Evolutionary conservation across 1,140 invertebrate species (phyloP).

Genomic region (Drosophila tsacasi): DNA sequence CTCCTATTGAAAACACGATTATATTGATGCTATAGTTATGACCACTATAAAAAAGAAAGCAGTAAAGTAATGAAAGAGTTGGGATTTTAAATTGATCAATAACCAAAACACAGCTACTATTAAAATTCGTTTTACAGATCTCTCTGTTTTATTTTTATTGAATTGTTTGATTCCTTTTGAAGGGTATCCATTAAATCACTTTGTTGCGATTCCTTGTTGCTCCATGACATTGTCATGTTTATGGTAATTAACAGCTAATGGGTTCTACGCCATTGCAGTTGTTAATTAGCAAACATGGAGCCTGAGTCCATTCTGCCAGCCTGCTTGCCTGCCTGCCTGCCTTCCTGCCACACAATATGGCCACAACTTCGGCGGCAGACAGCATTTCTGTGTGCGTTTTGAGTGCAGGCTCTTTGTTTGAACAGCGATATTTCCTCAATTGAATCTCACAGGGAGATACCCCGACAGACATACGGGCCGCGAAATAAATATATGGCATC

Average conservation of each 20-base stretch:
- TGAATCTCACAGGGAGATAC: constrained; percentile 56
- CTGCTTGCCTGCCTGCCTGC: constrained; percentile 3
- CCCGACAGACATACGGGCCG: constrained; percentile 31
- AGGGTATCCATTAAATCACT: constrained; percentile 3
- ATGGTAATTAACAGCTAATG: constrained; percentile 82
- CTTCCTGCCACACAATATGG: constrained; percentile 15
- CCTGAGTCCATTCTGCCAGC: constrained; percentile 42
- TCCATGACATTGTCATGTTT: constrained; percentile 75
- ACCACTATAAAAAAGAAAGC: background rate
- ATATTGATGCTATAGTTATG: background rate
- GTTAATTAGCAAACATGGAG: constrained; percentile 74
- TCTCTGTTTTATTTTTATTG: too few species aligned
- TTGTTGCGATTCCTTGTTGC: constrained; percentile 41
- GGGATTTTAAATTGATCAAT: background rate
- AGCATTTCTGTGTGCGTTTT: constrained; percentile 10
- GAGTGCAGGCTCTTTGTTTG: constrained; percentile 45
- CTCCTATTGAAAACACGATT: background rate
- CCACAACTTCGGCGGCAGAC: background rate
- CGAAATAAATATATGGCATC: constrained; percentile 45
- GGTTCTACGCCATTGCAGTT: constrained; percentile 79
- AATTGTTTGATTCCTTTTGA: background rate
- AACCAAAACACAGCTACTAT: background rate
- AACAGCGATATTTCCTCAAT: constrained; percentile 70
- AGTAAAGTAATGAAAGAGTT: background rate
- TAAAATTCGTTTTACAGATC: background rate